These are phyloP conservation scores for Melanotus villosus DNA, from an alignment of 2,888 invertebrate species.

Conservation along the genomic window DNA sequence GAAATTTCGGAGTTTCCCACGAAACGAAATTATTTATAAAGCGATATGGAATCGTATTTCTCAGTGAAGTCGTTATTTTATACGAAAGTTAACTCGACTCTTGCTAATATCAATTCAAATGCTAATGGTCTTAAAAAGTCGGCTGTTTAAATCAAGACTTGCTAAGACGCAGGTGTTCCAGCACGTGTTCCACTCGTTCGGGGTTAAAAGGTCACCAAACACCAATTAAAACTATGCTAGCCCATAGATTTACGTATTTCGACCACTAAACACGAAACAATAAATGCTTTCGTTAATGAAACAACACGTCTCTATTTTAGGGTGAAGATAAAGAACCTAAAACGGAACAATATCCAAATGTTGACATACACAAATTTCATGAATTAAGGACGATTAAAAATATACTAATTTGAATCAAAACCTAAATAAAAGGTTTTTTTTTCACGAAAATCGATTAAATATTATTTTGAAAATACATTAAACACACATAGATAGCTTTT, in stretches of 20 bases:
- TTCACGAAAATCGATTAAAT: no score
- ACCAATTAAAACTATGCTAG: neutral
- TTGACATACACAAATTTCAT: no score
- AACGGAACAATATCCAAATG: no score
- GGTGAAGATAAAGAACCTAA: no score
- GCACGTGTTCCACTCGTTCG: constrained; percentile 6
- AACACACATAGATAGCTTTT: no score
- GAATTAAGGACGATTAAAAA: no score
- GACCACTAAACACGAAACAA: constrained; percentile 3
- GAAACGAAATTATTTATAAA: constrained; percentile 10
- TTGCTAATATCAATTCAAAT: constrained; percentile 14
- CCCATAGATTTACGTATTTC: neutral
- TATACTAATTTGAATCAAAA: no score
- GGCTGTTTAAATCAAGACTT: constrained; percentile 15
- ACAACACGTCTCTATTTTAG: no score
- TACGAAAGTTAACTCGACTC: constrained; percentile 5
- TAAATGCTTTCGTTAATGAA: constrained; percentile 7
- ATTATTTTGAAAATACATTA: no score
- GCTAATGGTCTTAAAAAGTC: constrained; percentile 20
- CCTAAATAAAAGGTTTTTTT: no score
- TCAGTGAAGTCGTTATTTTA: neutral
- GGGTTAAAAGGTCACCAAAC: constrained; percentile 18
- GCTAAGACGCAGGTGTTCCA: constrained; percentile 16
- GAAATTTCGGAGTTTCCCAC: constrained; percentile 12
- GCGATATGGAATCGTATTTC: constrained; percentile 1